A percentile compares a stretch with the other conserved stretches of the same genome.
phyloP scores from a whole-genome alignment of 1,140 invertebrate species.

The Brevipalpus yothersi region DNA sequence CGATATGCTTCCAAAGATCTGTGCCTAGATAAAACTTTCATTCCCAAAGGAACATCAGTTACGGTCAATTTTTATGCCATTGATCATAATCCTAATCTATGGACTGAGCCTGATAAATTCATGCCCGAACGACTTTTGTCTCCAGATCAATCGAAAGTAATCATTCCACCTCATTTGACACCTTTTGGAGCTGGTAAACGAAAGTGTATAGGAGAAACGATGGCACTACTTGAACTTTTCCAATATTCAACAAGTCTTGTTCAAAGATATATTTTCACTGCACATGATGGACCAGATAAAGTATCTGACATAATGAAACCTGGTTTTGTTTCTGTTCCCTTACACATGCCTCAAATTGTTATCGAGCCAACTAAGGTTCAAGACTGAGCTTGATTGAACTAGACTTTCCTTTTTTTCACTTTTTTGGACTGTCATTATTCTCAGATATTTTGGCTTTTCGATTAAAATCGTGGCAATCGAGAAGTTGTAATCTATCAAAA shows the following conservation, averaged over 20 bases:
- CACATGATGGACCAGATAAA: no score
- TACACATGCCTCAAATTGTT: no score
- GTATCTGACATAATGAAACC: no score
- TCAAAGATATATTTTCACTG: conserved; percentile 29
- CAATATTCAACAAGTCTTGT: conserved; percentile 47
- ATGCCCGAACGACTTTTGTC: conserved; percentile 34
- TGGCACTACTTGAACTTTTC: conserved; percentile 62
- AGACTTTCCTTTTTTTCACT: no score
- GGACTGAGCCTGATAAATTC: conserved; percentile 40
- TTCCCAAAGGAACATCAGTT: conserved; percentile 21
- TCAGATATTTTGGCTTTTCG: no score
- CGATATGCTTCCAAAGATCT: neutral
- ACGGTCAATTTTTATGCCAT: conserved; percentile 37
- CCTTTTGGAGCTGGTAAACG: conserved; percentile 35
- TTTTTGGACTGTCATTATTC: no score
- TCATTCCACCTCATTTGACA: conserved; percentile 11
- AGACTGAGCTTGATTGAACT: no score
- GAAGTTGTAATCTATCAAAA: no score
- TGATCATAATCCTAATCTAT: conserved; percentile 35
- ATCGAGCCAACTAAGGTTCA: no score
- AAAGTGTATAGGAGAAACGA: conserved; percentile 54
- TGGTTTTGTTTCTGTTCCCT: no score
- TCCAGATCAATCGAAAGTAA: conserved; percentile 13
- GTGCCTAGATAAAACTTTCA: neutral
- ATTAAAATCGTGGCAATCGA: no score